A percentile compares a stretch with the other conserved stretches of the same genome.
Evolutionary conservation across 2,888 invertebrate genomes (phyloP).

Genomic region (Phengaris arion): DNA sequence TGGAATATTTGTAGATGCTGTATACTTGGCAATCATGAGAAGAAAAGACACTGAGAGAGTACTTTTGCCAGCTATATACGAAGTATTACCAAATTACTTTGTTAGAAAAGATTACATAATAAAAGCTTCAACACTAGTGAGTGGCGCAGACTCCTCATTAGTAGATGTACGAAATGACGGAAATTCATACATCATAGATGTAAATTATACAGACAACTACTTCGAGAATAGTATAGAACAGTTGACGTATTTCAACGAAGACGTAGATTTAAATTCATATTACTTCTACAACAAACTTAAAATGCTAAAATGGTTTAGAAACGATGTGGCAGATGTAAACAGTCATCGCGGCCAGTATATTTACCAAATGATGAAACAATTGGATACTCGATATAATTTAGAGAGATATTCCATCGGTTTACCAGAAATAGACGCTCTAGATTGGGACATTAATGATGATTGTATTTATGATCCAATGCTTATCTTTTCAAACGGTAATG

Average conservation of each 20-base stretch:
- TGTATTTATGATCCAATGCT: constrained; percentile 81
- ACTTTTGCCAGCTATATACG: constrained; percentile 82
- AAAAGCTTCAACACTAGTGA: constrained; percentile 58
- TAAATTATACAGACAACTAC: constrained; percentile 65
- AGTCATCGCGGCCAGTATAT: constrained; percentile 81
- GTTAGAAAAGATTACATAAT: constrained; percentile 80
- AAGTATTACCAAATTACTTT: constrained; percentile 83
- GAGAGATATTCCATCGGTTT: constrained; percentile 85
- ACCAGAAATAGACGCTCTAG: constrained; percentile 76
- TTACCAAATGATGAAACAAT: constrained; percentile 82
- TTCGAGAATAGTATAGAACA: constrained; percentile 74
- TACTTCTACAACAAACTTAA: constrained; percentile 80
- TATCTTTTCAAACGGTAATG: constrained; percentile 81
- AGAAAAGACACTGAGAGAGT: constrained; percentile 80
- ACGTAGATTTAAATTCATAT: constrained; percentile 83
- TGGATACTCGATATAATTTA: constrained; percentile 84
- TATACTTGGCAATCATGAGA: constrained; percentile 78
- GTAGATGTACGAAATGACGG: constrained; percentile 59
- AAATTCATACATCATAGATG: constrained; percentile 59
- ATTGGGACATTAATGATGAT: constrained; percentile 70
- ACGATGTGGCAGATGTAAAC: constrained; percentile 51
- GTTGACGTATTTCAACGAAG: constrained; percentile 85
- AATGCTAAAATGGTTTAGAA: constrained; percentile 75
- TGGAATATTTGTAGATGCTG: constrained; percentile 80
- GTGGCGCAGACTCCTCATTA: constrained; percentile 51